Base-by-base conservation (phyloP, 2,888 invertebrate genomes). In the Trilocha varians region DNA sequence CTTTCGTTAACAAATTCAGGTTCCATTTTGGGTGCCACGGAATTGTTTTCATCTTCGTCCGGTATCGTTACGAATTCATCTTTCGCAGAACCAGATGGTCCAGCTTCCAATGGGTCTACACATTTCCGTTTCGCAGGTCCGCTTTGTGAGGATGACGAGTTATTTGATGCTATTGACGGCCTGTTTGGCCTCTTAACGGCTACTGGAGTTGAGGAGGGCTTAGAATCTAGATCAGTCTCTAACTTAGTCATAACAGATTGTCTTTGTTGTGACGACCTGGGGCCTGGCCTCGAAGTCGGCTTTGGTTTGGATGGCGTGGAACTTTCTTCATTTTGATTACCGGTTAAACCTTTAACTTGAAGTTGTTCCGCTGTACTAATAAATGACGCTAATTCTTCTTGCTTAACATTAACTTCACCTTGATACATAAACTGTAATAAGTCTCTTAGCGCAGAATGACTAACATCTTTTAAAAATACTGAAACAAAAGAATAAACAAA, bases 351-450 rank as follows among this genome's bases (percentile, higher is more conserved):
- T 85, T 91, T 90, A 50, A 91, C 90, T 87, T 91, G 91, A 70
- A 91, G 84, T 62, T 90, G 90, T 84, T 91, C 90, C 70, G 90
- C 90, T 66, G 91, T 91, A 82, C 90, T 90, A 70, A 91, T 89
- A 83, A 91, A 90, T 59, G 90, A 88, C 60, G 90, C 89, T 76
- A 91, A 87, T 50, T 91, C 91, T 77, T 91, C 90, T 79, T 91
- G 90, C 74, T 90, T 89, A 62, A 91, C 90, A 86, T 91, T 90
- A 62, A 90, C 90, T 79, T 91, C 90, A 50, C 90, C 90, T 75
- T 90, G 90, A 65, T 91, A 91, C 90, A 91, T 91, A 78, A 91
- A 91, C 70, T 90, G 90, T 78, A 91, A 87, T 70, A 91, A 87
- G 78, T 90, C 90, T 78, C 89, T 88, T 65, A 91, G 80, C 62